Percentiles rank a stretch among this genome's conserved stretches.
Evolutionary conservation across 2,113 vertebrate species (phyloP).

Genomic region (Elachura formosa): DNA sequence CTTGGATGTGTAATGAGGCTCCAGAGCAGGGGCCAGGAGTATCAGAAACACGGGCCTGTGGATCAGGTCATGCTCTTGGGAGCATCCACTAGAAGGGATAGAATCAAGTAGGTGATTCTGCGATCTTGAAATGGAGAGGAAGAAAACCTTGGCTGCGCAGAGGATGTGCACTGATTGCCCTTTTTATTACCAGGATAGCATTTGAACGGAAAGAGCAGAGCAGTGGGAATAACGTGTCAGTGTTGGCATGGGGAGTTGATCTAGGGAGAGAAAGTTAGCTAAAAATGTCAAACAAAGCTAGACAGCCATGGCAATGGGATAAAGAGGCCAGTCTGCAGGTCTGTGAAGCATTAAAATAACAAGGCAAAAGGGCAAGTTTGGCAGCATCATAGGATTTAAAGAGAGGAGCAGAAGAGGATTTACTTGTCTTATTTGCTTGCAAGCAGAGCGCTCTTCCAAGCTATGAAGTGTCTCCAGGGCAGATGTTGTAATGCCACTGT

Average conservation of each 20-base stretch:
- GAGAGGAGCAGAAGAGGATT: conserved; percentile 26
- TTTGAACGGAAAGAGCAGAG: neutral
- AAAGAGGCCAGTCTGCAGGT: conserved; percentile 31
- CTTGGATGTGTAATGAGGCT: neutral
- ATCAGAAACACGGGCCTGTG: neutral
- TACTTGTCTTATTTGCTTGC: neutral
- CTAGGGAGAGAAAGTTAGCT: neutral
- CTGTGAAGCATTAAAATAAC: conserved; percentile 34
- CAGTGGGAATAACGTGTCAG: neutral
- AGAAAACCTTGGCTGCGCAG: neutral
- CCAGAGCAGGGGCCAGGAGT: neutral
- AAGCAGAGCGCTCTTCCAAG: neutral
- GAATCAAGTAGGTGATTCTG: neutral
- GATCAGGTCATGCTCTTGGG: neutral
- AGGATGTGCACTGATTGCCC: neutral
- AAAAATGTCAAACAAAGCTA: conserved; percentile 14
- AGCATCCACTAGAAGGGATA: neutral
- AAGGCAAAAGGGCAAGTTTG: neutral
- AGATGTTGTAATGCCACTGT: neutral
- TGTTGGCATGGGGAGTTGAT: neutral
- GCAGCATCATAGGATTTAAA: neutral
- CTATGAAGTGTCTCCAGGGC: neutral
- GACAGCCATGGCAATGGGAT: conserved; percentile 32
- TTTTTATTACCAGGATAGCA: conserved; percentile 3
- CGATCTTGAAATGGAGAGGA: neutral